Evolutionary conservation across 2,113 vertebrate species (phyloP), one percentile per base, ranked within the genome.

Genomic region (Zingel zingel): DNA sequence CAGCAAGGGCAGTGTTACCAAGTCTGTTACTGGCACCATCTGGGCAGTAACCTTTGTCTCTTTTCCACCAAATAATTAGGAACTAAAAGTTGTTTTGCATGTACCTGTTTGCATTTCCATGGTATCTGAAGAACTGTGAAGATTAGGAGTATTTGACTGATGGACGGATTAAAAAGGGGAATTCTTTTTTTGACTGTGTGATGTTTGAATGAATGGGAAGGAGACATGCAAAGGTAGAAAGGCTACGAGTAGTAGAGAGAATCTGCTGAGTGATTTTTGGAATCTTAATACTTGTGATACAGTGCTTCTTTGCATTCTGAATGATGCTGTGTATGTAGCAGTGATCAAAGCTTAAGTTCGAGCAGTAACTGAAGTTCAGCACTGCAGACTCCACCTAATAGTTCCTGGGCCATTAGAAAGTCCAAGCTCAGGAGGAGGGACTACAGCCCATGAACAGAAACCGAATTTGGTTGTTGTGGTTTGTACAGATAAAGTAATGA

Each of bases 401-500:
- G 7, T 19, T 50, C 16, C 47, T 13, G 27, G 11, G 4, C 6
- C 21, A 15, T 27, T 15, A 30, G 23, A 15, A 21, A 59, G 25
- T n/a, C 15, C 33, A 19, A 14, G 36, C 12, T 47, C 23, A 65
- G 33, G 21, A 23, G 50, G 50, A 54, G 16, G 33, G 30, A 8
- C 25, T 23, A 23, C 21, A 13, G n/a, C 30, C 3, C n/a, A 14
- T 54, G 9, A 56, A 76, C 61, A 5, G 4, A 57, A 66, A 47
- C 36, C 47, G 50, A 66, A 65, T 48, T 16, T 9, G n/a, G 66
- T 1, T 13, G 1, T 18, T 54, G 77, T 30, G 48, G 48, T 64
- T 56, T 56, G 11, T 3, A 48, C 30, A 18, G 73, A 18, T 19
- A 36, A 45, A 45, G 50, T 67, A 77, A 77, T 67, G 48, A 77